Percentiles rank a stretch among this genome's conserved stretches.
These are phyloP conservation scores for Sturmia bella DNA, from an alignment of 2,888 invertebrate genomes.

Conservation along the genomic window DNA sequence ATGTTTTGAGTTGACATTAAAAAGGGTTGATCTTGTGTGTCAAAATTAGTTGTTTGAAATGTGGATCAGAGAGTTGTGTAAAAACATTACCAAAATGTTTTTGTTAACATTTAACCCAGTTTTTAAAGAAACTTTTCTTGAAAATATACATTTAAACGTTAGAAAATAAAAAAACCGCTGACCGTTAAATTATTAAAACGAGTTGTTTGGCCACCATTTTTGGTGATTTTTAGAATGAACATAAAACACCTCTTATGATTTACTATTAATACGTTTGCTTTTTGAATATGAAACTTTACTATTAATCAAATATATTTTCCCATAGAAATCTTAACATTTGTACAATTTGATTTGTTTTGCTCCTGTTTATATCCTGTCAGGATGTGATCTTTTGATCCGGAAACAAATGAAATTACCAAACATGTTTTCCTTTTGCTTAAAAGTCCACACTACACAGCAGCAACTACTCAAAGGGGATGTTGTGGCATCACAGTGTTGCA, in stretches of 20 bases:
- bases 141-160: not conserved
- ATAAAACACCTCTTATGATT: no score
- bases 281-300: not conserved
- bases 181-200: constrained; percentile 36
- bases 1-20: constrained; percentile 30
- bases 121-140: constrained; percentile 14
- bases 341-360: constrained; percentile 63
- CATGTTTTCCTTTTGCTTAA: constrained; percentile 63
- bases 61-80: constrained; percentile 47
- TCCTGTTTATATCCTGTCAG: constrained; percentile 78
- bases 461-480: constrained; percentile 60
- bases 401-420: constrained; percentile 77
- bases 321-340: constrained; percentile 69
- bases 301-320: constrained; percentile 59
- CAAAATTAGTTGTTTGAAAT: constrained; percentile 19
- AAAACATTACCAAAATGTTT: not conserved
- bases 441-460: constrained; percentile 28
- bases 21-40: constrained; percentile 59
- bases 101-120: constrained; percentile 51
- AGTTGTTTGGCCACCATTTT: constrained; percentile 21
- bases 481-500: constrained; percentile 74
- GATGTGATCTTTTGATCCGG: constrained; percentile 81
- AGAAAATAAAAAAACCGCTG: constrained; percentile 13
- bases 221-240: not conserved
- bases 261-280: constrained; percentile 10